A percentile compares a stretch with the other conserved stretches of the same genome.
phyloP scores from a whole-genome alignment of 2,113 vertebrate genomes.

The Monopterus albus region DNA sequence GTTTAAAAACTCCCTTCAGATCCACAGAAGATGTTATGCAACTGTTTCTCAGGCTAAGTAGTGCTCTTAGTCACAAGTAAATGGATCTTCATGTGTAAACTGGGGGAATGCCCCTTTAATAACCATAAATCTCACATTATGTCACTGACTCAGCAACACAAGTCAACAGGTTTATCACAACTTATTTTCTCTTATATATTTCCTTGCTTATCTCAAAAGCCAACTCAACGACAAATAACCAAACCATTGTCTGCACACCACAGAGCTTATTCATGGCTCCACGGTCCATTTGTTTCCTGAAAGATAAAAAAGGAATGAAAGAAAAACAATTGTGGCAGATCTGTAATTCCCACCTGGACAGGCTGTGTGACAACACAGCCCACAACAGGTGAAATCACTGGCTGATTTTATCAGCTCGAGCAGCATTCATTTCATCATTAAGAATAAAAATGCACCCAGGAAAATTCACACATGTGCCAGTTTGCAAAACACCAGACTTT shows the following conservation, averaged over 20 bases:
- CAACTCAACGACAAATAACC: constrained; percentile 69
- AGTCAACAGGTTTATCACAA: constrained; percentile 34
- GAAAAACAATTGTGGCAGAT: constrained; percentile 35
- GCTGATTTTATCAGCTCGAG: constrained; percentile 56
- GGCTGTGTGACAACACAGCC: constrained; percentile 63
- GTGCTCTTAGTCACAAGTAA: background rate
- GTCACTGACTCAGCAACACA: constrained; percentile 7
- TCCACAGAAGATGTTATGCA: background rate
- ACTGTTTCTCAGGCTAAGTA: background rate
- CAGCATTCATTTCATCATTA: constrained; percentile 67
- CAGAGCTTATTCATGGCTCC: constrained; percentile 51
- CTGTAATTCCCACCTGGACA: constrained; percentile 60
- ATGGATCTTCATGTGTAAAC: constrained; percentile 3
- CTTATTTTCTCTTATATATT: constrained; percentile 22
- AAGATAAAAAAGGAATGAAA: constrained; percentile 9
- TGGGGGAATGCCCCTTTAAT: constrained; percentile 24
- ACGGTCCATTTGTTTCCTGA: constrained; percentile 58
- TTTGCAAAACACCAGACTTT: constrained; percentile 60
- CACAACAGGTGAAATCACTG: constrained; percentile 77
- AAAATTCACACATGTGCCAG: constrained; percentile 60
- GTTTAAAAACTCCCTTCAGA: background rate
- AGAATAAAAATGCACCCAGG: constrained; percentile 57
- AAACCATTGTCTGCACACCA: constrained; percentile 40
- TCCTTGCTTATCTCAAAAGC: constrained; percentile 51
- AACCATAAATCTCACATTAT: constrained; percentile 20